These are phyloP conservation scores for Myodes glareolus DNA, from an alignment of 2,113 vertebrate genomes.

Conservation along the genomic window DNA sequence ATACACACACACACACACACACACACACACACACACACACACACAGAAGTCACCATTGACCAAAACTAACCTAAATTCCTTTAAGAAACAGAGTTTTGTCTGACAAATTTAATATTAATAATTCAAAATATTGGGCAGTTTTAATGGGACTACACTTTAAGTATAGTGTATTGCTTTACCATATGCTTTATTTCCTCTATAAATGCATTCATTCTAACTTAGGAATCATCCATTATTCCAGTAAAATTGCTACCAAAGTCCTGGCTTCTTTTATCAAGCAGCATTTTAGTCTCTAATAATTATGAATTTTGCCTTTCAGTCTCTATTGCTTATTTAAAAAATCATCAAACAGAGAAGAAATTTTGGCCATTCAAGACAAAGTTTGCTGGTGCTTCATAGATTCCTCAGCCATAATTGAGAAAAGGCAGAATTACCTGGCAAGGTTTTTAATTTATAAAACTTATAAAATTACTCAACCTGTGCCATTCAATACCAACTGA, in stretches of 20 bases:
- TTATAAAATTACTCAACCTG: too few species aligned
- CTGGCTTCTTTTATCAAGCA: constrained; percentile 15
- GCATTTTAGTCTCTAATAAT: not conserved
- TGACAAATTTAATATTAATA: constrained; percentile 29
- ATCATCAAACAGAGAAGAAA: not conserved
- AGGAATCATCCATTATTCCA: not conserved
- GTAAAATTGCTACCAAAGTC: not conserved
- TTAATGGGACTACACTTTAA: not conserved
- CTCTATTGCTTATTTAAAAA: not conserved
- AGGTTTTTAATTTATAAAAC: too few species aligned
- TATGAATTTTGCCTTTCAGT: not conserved
- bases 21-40: not conserved
- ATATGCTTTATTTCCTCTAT: not conserved
- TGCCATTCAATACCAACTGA: too few species aligned
- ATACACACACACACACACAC: too few species aligned
- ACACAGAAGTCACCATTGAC: not conserved
- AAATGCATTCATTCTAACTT: not conserved
- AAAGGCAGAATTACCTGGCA: too few species aligned
- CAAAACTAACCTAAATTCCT: constrained; percentile 8
- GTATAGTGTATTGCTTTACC: not conserved
- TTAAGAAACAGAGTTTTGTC: constrained; percentile 2
- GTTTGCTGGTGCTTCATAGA: too few species aligned
- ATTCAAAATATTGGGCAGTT: not conserved
- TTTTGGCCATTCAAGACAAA: not conserved
- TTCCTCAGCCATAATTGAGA: too few species aligned